Conservation (phyloP, 2,797 vertebrate genomes). For the Delichon dasypus region DNA sequence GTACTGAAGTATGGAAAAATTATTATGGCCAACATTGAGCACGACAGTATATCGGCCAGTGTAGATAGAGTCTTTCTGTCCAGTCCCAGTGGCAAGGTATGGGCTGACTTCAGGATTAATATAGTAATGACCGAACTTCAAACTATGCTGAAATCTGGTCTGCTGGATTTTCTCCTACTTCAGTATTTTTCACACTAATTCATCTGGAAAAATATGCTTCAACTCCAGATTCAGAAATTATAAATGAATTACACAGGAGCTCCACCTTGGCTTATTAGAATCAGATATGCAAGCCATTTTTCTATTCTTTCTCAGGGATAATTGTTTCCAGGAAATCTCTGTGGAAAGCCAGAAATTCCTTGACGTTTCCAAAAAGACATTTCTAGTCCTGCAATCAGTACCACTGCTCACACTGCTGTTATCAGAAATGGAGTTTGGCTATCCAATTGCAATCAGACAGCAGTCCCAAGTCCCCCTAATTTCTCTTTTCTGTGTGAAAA, state of each 20-base stretch:
- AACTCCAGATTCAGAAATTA: not conserved
- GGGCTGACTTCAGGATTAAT: not conserved
- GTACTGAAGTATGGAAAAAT: not conserved
- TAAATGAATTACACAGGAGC: not conserved
- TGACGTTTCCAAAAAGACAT: not conserved
- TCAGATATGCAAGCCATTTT: not conserved
- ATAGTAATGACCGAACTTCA: not conserved
- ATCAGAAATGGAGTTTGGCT: not conserved
- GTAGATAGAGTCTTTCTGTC: not conserved
- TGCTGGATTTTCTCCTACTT: not conserved
- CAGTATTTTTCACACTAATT: not conserved
- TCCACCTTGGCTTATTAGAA: not conserved
- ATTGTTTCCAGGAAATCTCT: not conserved
- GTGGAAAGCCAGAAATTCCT: not conserved
- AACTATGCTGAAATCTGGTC: not conserved
- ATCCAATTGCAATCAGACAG: not conserved
- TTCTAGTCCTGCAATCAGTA: not conserved
- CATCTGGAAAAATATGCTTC: not conserved
- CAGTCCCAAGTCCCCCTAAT: not conserved
- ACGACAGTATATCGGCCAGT: not conserved
- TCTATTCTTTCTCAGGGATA: not conserved
- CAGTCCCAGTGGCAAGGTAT: not conserved
- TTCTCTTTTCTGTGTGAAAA: not conserved
- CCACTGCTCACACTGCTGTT: not conserved
- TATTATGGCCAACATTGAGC: not conserved